Base-by-base conservation (phyloP, 2,797 vertebrate genomes). In the Myoxocephalus aenaeus region DNA sequence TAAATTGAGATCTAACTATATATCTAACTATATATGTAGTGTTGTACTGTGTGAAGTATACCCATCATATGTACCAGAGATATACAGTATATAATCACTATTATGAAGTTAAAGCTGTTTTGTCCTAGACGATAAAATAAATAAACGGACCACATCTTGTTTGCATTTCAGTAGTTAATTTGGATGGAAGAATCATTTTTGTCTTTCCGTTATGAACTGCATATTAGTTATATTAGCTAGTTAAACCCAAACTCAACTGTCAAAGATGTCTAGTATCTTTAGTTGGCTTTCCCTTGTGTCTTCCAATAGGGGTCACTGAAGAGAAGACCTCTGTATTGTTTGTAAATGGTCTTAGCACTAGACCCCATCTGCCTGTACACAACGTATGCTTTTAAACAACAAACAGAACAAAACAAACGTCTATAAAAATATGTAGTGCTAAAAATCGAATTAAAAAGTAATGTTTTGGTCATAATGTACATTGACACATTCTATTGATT, bases 251-350 rank as follows among this genome's bases (percentile, higher is more conserved):
- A 67, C 38, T 12, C 38, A 62, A 62, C 48, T 27, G 27, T 29
- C 53, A 25, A 42, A 80, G 17, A 63, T 66, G 4, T 46, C 18
- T 29, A 46, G 9, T 15, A n/a, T 42, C 3, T 53, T 44, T 59
- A 46, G 12, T 62, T 76, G 22, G 7, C 46, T 75, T 75, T 46
- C 79, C 9, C 59, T 46, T 69, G 15, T 67, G 22, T 88, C 68
- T 81, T 72, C 82, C 82, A 86, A 74, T 87, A 90, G 89, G 80
- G 75, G 86, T 90, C 91, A 90, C 66, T 88, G 74, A 67, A 80
- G 83, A 89, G 66, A 48, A 56, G 17, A 48, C 50, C n/a, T 18
- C 0, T 38, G 10, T 7, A 7, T 36, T 44, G 11, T 25, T 36
- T 65, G 11, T 44, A 42, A 77, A 54, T 81, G 51, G 68, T 69